Evolutionary conservation across 2,797 vertebrate species (phyloP).

Genomic region (Coilia nasus): DNA sequence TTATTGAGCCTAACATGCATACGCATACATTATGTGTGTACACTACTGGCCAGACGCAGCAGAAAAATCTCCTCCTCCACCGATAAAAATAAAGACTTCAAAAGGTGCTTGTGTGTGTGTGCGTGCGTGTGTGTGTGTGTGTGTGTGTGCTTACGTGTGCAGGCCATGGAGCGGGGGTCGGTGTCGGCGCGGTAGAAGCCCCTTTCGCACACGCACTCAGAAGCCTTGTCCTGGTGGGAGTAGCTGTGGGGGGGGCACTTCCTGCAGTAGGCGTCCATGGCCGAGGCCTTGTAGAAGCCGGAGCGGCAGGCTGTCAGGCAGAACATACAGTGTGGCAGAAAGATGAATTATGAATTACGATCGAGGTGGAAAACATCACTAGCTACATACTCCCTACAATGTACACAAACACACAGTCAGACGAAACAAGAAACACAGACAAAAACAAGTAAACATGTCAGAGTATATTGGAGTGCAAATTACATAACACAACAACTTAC

Average conservation of each 20-base stretch:
- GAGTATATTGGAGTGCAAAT: not conserved
- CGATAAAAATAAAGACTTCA: no score
- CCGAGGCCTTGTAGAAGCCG: conserved; percentile 81
- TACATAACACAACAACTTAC: not conserved
- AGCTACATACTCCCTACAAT: not conserved
- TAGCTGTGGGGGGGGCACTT: conserved; percentile 83
- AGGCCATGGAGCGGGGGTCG: conserved; percentile 80
- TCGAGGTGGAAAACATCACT: no score
- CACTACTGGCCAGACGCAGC: no score
- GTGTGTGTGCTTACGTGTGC: conserved; percentile 76
- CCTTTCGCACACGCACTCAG: conserved; percentile 78
- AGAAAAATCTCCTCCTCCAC: no score
- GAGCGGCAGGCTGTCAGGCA: conserved; percentile 72
- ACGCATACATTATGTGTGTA: no score
- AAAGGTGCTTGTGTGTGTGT: no score
- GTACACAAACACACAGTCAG: not conserved
- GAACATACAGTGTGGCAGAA: conserved; percentile 55
- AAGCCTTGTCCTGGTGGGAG: conserved; percentile 74
- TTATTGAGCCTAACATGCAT: no score
- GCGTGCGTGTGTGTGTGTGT: no score
- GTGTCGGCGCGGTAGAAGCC: conserved; percentile 77
- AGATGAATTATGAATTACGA: not conserved
- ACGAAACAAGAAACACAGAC: not conserved
- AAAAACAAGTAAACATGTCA: not conserved
- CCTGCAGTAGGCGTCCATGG: conserved; percentile 80